Base-by-base conservation (phyloP, 2,888 invertebrate species). In the Ashinkailepas kermadecensis region DNA sequence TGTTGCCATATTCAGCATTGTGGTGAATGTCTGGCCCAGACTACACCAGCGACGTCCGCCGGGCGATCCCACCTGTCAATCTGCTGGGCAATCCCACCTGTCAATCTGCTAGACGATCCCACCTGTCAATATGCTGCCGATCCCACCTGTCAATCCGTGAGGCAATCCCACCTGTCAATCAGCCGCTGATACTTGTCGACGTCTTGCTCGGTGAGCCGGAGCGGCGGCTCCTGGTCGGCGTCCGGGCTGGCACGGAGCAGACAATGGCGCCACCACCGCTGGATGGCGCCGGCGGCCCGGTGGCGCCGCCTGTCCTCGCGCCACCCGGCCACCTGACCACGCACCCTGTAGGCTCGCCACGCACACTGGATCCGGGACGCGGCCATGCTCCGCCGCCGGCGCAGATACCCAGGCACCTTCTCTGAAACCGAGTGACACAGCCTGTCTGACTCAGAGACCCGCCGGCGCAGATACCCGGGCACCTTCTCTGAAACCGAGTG, bases 181-280 rank as follows among this genome's bases (percentile, higher is more conserved):
- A 15, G 25, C 39, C 15, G 70, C 70, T 70, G 70, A 39, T 70
- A 70, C 39, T 70, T 39, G 7, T 70, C 39, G 39, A 70, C 39
- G 25, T 70, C 70, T 12, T 70, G 39, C 39, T 25, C 25, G 1
- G 70, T 70, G 15, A 70, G 13, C 15, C 39, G 15, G 39, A 70
- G 15, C 10, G 23, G 25, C 70, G 70, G 70, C 23, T 23, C 70
- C 15, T 23, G 70, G 15, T 4, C 70, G 39, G 15, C 39, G 70
- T 23, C 70, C 15, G 15, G 15, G 39, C 70, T 12, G 4, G 39
- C 15, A 1, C 39, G 39, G 39, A 70, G 12, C 15, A 70, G 70
- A 13, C 70, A 39, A 39, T 39, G 70, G 70, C 70, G 70, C 70
- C 70, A 70, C 70, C 70, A 70, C 15, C 70, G 70, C 70, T 70